Percentiles rank a stretch among this genome's conserved stretches.
Evolutionary conservation across 2,888 invertebrate species (phyloP).

Genomic region (Stenodera caucasica): DNA sequence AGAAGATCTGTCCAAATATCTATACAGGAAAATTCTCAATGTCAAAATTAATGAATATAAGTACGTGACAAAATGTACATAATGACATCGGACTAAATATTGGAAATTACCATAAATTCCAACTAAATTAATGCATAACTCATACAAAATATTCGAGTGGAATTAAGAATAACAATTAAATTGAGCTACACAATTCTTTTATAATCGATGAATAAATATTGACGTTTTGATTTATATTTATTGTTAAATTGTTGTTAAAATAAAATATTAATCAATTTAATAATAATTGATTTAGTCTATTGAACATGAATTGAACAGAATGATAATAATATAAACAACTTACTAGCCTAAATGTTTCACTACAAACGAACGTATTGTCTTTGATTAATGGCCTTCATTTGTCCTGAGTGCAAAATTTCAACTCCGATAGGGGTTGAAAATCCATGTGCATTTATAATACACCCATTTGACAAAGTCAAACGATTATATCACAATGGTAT

Average conservation of each 20-base stretch:
- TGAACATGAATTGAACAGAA: neutral
- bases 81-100: neutral
- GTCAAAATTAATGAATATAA: neutral
- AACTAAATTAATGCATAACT: neutral
- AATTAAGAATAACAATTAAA: no score
- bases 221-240: no score
- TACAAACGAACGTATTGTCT: constrained; percentile 18
- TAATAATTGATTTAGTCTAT: neutral
- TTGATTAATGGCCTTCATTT: constrained; percentile 26
- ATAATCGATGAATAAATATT: no score
- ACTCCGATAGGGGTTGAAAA: neutral
- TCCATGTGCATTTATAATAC: constrained; percentile 4
- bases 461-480: neutral
- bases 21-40: no score
- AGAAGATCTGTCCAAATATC: neutral
- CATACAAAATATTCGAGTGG: no score
- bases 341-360: constrained; percentile 13
- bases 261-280: neutral
- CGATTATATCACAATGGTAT: constrained; percentile 2
- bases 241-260: no score
- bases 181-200: no score
- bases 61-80: neutral
- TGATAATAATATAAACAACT: constrained; percentile 26
- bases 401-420: neutral
- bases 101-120: neutral